Evolutionary conservation across 2,113 vertebrate genomes (phyloP), one percentile per base, ranked within the genome.

Genomic region (Equus przewalskii): DNA sequence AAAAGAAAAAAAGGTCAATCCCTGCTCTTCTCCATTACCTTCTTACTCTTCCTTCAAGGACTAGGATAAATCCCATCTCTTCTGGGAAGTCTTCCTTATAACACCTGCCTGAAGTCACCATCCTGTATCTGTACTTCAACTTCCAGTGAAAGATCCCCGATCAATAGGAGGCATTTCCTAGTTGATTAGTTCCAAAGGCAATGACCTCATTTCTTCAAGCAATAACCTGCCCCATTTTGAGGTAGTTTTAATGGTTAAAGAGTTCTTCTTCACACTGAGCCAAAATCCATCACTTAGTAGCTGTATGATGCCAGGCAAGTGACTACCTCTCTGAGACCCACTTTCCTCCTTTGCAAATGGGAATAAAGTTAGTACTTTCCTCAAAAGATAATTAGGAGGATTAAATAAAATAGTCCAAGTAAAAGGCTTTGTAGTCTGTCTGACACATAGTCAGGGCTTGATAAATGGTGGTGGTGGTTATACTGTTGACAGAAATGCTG

Each of bases 371-470:
- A 62, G 28, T 56, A n/a, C 46, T 8, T 94, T 62, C 72, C 41
- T 76, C 72, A 46, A 72, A 86, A 82, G 58, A 94, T 13, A 15
- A 2, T 60, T 82, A 65, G 24, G 36, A 97, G 22, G 49, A 96
- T 69, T 94, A 81, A 72, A 26, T 75, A 69, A 92, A 78, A 94
- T 15, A 54, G 13, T 46, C 30, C 62, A 82, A 44, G n/a, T 72
- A 46, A 76, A 87, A 70, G 80, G 76, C 36, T 75, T 84, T 82
- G 33, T 36, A 60, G 79, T 60, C 24, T 88, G 28, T 51, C 65
- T 86, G 73, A 79, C 69, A 56, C 60, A 44, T 22, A 93, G 86
- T 46, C 78, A 72, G 82, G 70, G 49, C 75, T 93, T 95, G 79
- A 64, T 67, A 65, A 79, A 49, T 58, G 75, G 49, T 22, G 1